Evolutionary conservation across 2,888 invertebrate species (phyloP).

Genomic region (Panopea generosa): DNA sequence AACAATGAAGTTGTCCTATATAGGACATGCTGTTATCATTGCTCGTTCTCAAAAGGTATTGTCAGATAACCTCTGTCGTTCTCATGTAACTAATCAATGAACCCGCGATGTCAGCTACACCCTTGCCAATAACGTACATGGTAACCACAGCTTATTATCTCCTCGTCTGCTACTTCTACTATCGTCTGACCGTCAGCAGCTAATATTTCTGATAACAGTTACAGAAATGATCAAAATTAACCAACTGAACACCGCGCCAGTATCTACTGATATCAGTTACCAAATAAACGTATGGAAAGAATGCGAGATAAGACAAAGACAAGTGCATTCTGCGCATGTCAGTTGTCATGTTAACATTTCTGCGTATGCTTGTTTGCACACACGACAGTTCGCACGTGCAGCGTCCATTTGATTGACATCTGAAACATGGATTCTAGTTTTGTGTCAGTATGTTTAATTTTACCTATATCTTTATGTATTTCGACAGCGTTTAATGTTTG

Average conservation of each 20-base stretch:
- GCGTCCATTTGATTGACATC: no score
- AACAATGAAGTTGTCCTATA: no score
- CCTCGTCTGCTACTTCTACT: slow-evolving; percentile 1
- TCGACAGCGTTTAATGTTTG: no score
- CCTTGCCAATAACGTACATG: no score
- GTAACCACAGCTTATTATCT: not conserved
- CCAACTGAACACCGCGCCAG: not conserved
- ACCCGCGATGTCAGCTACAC: no score
- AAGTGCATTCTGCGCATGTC: not conserved
- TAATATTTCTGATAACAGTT: not conserved
- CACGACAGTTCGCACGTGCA: not conserved
- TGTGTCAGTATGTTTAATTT: no score
- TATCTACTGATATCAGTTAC: not conserved
- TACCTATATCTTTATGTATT: no score
- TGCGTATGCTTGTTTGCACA: not conserved
- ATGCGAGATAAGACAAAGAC: slow-evolving; percentile 1
- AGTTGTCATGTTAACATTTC: not conserved
- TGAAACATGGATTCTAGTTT: no score
- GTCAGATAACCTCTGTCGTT: no score
- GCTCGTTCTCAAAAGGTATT: no score
- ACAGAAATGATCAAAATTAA: slow-evolving; percentile 3
- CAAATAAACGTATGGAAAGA: not conserved
- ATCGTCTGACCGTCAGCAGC: not conserved
- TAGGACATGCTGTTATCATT: no score
- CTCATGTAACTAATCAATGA: no score